Evolutionary conservation across 2,888 invertebrate species (phyloP).

Genomic region (Mimas tiliae): DNA sequence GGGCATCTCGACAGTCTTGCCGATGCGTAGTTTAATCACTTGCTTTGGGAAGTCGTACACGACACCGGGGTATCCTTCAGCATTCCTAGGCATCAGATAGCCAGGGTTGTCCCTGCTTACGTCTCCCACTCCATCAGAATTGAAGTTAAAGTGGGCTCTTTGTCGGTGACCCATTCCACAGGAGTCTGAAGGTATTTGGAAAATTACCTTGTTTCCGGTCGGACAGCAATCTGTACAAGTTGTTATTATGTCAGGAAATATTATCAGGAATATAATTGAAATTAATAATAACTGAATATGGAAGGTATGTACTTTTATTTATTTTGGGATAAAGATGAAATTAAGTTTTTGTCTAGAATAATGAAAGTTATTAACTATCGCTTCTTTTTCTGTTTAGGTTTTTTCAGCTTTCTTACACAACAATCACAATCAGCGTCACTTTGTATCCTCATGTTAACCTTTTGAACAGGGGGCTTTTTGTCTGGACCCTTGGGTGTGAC

Average conservation of each 20-base stretch:
- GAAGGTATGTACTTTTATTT: background rate
- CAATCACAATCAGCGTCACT: slow-evolving; percentile 72
- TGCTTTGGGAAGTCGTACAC: slow-evolving; percentile 67
- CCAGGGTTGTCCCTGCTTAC: slow-evolving; percentile 70
- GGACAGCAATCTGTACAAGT: slow-evolving; percentile 82
- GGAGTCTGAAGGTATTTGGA: slow-evolving; percentile 73
- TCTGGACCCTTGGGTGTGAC: slow-evolving; percentile 87
- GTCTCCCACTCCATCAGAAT: slow-evolving; percentile 73
- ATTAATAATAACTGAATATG: background rate
- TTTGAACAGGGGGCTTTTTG: slow-evolving; percentile 77
- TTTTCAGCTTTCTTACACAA: slow-evolving; percentile 55
- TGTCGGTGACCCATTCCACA: slow-evolving; percentile 72
- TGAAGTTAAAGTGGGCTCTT: slow-evolving; percentile 71
- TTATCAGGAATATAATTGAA: slow-evolving; percentile 28
- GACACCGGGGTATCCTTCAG: slow-evolving; percentile 67
- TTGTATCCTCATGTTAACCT: slow-evolving; percentile 62
- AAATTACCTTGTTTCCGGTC: slow-evolving; percentile 77
- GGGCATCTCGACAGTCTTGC: slow-evolving; percentile 70
- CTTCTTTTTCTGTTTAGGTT: slow-evolving; percentile 50
- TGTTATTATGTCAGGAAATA: slow-evolving; percentile 48
- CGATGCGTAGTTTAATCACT: slow-evolving; percentile 73
- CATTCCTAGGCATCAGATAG: slow-evolving; percentile 57
- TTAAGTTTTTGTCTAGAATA: background rate
- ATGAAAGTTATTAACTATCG: slow-evolving; percentile 31
- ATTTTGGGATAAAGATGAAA: background rate